A percentile compares a stretch with the other conserved stretches of the same genome.
These are phyloP conservation scores for Chlamydotis undulata DNA, from an alignment of 2,113 vertebrate genomes.

Conservation along the genomic window DNA sequence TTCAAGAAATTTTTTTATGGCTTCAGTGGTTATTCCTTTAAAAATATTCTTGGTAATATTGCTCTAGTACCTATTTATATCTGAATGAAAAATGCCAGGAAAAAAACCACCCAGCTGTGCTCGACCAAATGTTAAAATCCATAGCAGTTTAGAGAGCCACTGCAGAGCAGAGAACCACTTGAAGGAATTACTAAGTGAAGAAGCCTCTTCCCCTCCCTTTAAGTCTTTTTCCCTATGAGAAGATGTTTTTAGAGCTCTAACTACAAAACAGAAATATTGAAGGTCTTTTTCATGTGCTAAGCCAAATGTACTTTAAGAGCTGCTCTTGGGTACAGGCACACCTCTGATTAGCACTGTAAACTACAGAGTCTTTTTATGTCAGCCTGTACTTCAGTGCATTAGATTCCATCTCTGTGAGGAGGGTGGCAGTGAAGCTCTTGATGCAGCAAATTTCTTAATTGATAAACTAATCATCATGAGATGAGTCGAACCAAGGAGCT, in stretches of 20 bases:
- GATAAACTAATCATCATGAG: not conserved
- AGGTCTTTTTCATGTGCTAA: not conserved
- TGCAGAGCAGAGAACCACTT: not conserved
- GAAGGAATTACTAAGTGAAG: not conserved
- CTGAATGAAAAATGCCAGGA: not conserved
- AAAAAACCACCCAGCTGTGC: not conserved
- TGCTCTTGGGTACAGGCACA: not conserved
- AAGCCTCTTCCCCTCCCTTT: not conserved
- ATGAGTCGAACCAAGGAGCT: not conserved
- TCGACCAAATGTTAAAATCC: not conserved
- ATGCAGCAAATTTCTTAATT: not conserved
- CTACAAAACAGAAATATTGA: not conserved
- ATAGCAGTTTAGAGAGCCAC: not conserved
- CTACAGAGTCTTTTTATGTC: not conserved
- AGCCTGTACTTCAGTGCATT: not conserved
- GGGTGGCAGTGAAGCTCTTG: not conserved
- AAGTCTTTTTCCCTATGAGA: not conserved
- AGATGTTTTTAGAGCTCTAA: not conserved
- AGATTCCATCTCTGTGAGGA: not conserved
- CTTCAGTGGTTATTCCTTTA: not conserved
- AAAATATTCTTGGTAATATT: not conserved
- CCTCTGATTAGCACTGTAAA: not conserved
- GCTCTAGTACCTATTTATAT: not conserved
- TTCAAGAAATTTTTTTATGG: not conserved
- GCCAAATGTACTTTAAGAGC: not conserved